Base-by-base conservation (phyloP, 2,888 invertebrate genomes). In the Dasypogon diadema region DNA sequence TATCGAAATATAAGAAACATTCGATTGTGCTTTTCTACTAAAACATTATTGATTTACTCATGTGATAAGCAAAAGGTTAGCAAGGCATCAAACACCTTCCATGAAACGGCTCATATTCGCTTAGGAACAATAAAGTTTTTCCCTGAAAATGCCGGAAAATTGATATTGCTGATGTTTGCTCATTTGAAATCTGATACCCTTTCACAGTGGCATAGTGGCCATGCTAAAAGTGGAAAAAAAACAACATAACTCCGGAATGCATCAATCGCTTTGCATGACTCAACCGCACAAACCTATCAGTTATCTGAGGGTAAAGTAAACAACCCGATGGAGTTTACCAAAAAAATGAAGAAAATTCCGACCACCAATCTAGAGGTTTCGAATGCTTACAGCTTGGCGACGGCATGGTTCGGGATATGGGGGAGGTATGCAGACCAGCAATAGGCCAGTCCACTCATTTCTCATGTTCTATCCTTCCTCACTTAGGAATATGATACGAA, bases 241-340 rank as follows among this genome's bases (percentile, higher is more conserved):
- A 14, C 4, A 16, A 18, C 24, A 22, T 10, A 21, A 26, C 14
- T 21, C n/a, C 24, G 56, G n/a, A 65, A 65, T 48, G 65, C 65
- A 46, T 65, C 65, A 65, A 65, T 65, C 65, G 65, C 16, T 65
- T 65, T 65, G 65, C 65, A 65, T 65, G 65, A 65, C 46, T 65
- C 65, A 65, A 65, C 65, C 46, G 14, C 48, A 46, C 24, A 26
- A n/a, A 24, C 65, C 65, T 46, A 48, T 26, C 48, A 24, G 65
- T 48, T 46, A 26, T 48, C 48, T 24, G 24, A 37, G 46, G 48
- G 48, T 37, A 24, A 21, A 14, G 46, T 46, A 65, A 65, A 65
- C 65, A 65, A 46, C 14, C 48, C 46, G 42, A 21, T 46, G 26
- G 65, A 16, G 46, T 24, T 65, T 46, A 65, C 48, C 24, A 24